phyloP scores from a whole-genome alignment of 2,113 vertebrate genomes.

The Formicarius rufipectus region DNA sequence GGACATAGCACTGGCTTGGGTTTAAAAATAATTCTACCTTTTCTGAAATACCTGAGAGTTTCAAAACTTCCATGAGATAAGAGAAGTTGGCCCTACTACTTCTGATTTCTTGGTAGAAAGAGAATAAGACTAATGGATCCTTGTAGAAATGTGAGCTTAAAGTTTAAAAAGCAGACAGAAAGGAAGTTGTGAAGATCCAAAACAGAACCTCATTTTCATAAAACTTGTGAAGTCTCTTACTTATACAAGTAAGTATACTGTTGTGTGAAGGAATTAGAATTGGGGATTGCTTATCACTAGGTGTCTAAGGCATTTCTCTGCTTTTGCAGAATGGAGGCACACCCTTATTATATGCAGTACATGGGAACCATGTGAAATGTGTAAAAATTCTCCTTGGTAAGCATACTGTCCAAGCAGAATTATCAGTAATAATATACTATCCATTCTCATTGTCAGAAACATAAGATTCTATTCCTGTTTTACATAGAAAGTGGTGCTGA shows the following conservation, averaged over 20 bases:
- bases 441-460: background rate
- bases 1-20: background rate
- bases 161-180: background rate
- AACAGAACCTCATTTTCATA: background rate
- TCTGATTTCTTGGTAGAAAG: background rate
- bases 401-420: background rate
- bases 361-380: slow-evolving; percentile 96
- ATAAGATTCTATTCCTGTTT: background rate
- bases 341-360: slow-evolving; percentile 94
- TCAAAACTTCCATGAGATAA: background rate
- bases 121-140: background rate
- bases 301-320: background rate
- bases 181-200: background rate
- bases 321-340: slow-evolving; percentile 92
- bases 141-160: background rate
- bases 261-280: background rate
- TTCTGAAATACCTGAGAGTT: background rate
- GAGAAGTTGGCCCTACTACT: background rate
- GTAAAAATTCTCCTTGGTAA: slow-evolving; percentile 95
- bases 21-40: background rate
- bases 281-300: background rate
- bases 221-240: background rate
- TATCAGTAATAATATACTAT: background rate
- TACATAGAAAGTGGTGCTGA: slow-evolving; percentile 90
- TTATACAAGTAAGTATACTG: background rate